Conservation (phyloP, 2,888 invertebrate genomes). For the Drepana falcataria region DNA sequence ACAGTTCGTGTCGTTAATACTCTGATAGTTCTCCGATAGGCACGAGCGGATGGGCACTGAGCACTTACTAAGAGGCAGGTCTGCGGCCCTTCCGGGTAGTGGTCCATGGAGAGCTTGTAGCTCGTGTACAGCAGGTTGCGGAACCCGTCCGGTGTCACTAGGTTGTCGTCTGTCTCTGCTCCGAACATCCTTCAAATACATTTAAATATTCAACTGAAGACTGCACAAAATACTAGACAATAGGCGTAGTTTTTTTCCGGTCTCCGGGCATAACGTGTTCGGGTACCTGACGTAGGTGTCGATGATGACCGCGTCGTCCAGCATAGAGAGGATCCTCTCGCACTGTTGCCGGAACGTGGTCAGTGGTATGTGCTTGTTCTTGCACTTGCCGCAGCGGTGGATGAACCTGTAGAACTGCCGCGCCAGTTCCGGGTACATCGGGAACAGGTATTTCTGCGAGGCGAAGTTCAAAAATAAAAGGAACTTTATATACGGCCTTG, state of each 20-base stretch:
- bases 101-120: slow-evolving; percentile 89
- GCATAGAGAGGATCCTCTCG: slow-evolving; percentile 79
- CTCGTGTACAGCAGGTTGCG: slow-evolving; percentile 83
- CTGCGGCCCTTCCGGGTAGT: slow-evolving; percentile 83
- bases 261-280: neutral
- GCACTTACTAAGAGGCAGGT: slow-evolving; percentile 76
- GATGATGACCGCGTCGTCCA: slow-evolving; percentile 79
- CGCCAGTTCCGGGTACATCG: slow-evolving; percentile 86
- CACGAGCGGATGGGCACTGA: no score
- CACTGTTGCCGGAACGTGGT: slow-evolving; percentile 85
- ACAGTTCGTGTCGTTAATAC: no score
- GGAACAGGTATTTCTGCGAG: slow-evolving; percentile 85
- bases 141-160: slow-evolving; percentile 82
- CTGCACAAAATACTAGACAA: no score
- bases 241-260: no score
- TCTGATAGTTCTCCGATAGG: no score
- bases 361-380: slow-evolving; percentile 80
- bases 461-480: neutral
- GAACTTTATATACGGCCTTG: no score
- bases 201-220: no score
- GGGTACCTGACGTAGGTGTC: slow-evolving; percentile 82
- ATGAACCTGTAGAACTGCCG: slow-evolving; percentile 83
- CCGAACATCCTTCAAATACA: slow-evolving; percentile 71
- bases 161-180: slow-evolving; percentile 71
- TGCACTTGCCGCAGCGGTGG: slow-evolving; percentile 78